Base-by-base conservation (phyloP, 1,140 invertebrate genomes). In the Lordiphosa mommai region DNA sequence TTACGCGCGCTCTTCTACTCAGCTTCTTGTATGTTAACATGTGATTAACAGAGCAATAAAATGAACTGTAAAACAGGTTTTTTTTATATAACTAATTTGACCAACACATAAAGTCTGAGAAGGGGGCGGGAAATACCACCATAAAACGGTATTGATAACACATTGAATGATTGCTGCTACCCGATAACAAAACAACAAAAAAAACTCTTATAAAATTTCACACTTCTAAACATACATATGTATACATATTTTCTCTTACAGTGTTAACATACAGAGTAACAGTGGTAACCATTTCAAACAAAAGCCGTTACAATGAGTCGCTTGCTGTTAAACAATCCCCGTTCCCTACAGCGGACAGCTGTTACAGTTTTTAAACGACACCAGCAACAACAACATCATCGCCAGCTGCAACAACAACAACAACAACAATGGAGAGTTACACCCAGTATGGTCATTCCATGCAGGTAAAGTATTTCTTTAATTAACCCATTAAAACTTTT, bases 371-470 rank as follows among this genome's bases (percentile, higher is more conserved):
- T 50, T 34, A 65, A 44, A 61, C 34, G 20, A 13, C 44, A 34
- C 27, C 40, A 40, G 33, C 14, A 37, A 40, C 46, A 13, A n/a
- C 53, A 49, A 30, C 65, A 32, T 50, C n/a, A n/a, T n/a, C n/a
- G n/a, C n/a, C n/a, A n/a, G n/a, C n/a, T 50, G 41, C 59, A 53
- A 12, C 36, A 64, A 6, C 49, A 51, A 46, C 57, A 56, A 38
- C 74, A 70, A 23, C 74, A 80, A 40, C 56, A 68, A 63, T 58
- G 53, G 46, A 64, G 46, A 63, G 43, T 63, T 17, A 37, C 65
- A 36, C 7, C 65, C 38, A 68, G 44, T 36, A 40, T 41, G 40
- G 56, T 68, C 27, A 65, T n/a, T n/a, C n/a, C n/a, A n/a, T n/a
- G n/a, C n/a, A n/a, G n/a, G n/a, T n/a, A n/a, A n/a, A n/a, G n/a